A percentile compares a stretch with the other conserved stretches of the same genome.
Conservation (phyloP, 1,140 invertebrate species). For the Zaprionus ghesquierei region DNA sequence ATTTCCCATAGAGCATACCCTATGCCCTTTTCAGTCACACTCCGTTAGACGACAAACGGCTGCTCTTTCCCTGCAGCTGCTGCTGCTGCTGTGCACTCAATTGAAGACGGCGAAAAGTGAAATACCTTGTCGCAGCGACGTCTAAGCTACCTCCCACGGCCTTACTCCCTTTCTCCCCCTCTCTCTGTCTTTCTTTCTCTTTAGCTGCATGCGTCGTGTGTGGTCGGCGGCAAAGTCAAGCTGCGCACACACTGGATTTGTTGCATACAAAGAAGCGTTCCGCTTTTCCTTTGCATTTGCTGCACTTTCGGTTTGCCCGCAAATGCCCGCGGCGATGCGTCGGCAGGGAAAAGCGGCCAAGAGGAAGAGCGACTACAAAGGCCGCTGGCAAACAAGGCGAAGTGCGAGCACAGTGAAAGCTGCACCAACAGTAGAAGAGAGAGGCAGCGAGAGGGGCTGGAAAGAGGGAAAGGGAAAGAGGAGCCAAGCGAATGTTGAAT, state of each 20-base stretch:
- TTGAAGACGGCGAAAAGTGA: conserved; percentile 41
- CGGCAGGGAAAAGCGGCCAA: conserved; percentile 29
- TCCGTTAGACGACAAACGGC: conserved; percentile 19
- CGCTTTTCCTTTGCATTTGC: conserved; percentile 10
- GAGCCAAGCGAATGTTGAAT: conserved; percentile 56
- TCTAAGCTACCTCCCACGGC: too few species aligned
- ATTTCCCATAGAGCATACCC: conserved; percentile 37
- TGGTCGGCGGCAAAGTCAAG: conserved; percentile 53
- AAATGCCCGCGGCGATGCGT: conserved; percentile 4
- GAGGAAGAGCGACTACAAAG: conserved; percentile 33
- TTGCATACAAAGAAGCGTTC: conserved; percentile 40
- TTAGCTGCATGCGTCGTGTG: not conserved
- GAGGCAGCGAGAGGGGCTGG: not conserved
- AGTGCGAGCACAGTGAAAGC: not conserved
- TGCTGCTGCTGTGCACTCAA: conserved; percentile 12
- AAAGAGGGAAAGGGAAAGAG: not conserved
- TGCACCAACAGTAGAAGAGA: not conserved
- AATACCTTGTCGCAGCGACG: not conserved
- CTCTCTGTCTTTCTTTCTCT: not conserved
- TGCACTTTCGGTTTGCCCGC: conserved; percentile 28
- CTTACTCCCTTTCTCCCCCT: not conserved
- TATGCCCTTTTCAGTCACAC: conserved; percentile 28
- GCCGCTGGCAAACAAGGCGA: conserved; percentile 21
- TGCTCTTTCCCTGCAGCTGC: too few species aligned
- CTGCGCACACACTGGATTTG: conserved; percentile 52